These are phyloP conservation scores for Syngnathus floridae DNA, from an alignment of 2,113 vertebrate genomes.

Conservation along the genomic window DNA sequence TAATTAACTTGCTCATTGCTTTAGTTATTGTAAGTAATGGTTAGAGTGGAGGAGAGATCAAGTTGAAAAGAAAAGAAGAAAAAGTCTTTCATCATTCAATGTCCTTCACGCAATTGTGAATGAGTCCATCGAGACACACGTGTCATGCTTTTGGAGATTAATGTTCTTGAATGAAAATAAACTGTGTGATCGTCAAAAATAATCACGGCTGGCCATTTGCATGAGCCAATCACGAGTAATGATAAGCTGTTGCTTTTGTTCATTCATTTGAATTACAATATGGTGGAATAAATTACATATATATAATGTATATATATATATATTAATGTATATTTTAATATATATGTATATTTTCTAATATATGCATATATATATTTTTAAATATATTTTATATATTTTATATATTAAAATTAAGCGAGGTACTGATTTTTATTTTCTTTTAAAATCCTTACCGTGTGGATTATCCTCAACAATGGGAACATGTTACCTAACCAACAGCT, in stretches of 20 bases:
- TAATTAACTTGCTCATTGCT: conserved; percentile 43
- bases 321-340: too few species aligned
- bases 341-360: too few species aligned
- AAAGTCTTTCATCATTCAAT: conserved; percentile 16
- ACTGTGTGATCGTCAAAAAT: conserved; percentile 5
- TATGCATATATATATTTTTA: too few species aligned
- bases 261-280: neutral
- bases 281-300: neutral
- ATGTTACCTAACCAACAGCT: neutral
- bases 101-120: conserved; percentile 10
- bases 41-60: neutral
- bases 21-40: conserved; percentile 30
- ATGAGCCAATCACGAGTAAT: conserved; percentile 12
- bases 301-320: too few species aligned
- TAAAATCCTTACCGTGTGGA: neutral
- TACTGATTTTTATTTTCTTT: neutral
- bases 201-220: conserved; percentile 6
- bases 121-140: neutral
- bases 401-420: neutral
- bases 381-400: too few species aligned
- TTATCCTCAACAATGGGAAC: neutral
- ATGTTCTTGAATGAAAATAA: conserved; percentile 23
- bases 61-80: conserved; percentile 13
- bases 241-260: neutral
- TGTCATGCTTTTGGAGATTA: conserved; percentile 3